Evolutionary conservation across 2,113 vertebrate genomes (phyloP).

Genomic region (Dryoscopus gambensis): DNA sequence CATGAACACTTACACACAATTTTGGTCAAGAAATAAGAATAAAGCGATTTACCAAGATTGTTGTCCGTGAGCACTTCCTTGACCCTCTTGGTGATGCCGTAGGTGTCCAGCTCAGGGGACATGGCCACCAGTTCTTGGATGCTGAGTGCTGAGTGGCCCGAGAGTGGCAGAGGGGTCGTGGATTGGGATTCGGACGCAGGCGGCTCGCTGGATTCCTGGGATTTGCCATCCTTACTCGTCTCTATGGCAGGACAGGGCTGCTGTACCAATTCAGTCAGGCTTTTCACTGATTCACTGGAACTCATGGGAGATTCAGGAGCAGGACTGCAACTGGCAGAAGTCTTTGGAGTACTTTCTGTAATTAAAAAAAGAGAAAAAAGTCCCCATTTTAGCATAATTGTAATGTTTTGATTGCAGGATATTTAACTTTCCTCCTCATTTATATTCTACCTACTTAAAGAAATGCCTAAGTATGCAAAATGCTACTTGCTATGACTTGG

Average conservation of each 20-base stretch:
- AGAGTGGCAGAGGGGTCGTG: constrained; percentile 79
- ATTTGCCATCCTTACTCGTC: constrained; percentile 78
- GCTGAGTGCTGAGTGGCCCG: constrained; percentile 86
- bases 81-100: constrained; percentile 94
- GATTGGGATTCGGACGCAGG: constrained; percentile 81
- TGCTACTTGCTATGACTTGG: neutral
- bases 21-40: neutral
- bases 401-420: constrained; percentile 37
- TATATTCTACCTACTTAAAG: constrained; percentile 19
- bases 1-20: neutral
- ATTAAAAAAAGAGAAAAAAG: constrained; percentile 13
- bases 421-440: constrained; percentile 31
- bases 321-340: constrained; percentile 93
- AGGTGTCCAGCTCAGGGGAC: constrained; percentile 93
- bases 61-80: constrained; percentile 96
- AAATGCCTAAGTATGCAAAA: constrained; percentile 24
- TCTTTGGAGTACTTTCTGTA: constrained; percentile 93
- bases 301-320: constrained; percentile 93
- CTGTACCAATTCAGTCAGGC: constrained; percentile 80
- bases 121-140: constrained; percentile 92
- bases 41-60: constrained; percentile 86
- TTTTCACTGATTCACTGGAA: constrained; percentile 91
- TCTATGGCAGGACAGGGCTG: constrained; percentile 84
- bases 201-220: constrained; percentile 74
- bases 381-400: constrained; percentile 13